Base-by-base conservation (phyloP, 2,113 vertebrate genomes). In the Thalassoma bifasciatum region DNA sequence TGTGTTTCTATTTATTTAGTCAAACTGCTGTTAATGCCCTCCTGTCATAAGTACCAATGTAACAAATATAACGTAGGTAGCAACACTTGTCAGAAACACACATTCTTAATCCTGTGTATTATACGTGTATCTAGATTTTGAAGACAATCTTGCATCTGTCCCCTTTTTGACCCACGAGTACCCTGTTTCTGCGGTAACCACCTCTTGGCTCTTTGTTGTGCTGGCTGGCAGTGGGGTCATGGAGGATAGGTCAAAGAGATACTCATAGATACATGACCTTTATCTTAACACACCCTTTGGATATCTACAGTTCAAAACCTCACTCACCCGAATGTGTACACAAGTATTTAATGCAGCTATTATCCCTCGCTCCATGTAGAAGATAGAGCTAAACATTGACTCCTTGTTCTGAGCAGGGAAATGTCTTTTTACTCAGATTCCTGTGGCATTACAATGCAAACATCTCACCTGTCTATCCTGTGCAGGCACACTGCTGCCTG, bases 211-310 rank as follows among this genome's bases (percentile, higher is more conserved):
- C 86, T 75, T 79, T 50, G 62, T 74, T 83, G 57, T 91, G 86
- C 90, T 92, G 88, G 83, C 92, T 80, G 0, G 47, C 64, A 49
- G 74, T 69, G 37, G 71, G 86, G 90, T 87, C 85, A 90, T n/a
- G 83, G 87, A 77, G 88, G 68, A 91, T 66, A 84, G 86, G 89
- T 89, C 86, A 87, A 88, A 81, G 59, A 77, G 51, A 81, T 88
- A 75, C 79, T 83, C 77, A 75, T 69, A 81, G 74, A 82, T 72
- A 82, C 67, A 70, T 69, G 72, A 67, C 85, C 84, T 72, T 53
- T 77, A 64, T 19, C 37, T 76, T 70, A 77, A 83, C 52, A 81
- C 75, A 77, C 64, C 50, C 75, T 38, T 76, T 26, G 30, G 67
- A 79, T 13, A 49, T 72, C 64, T 87, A 82, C 47, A 80, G 40